These are phyloP conservation scores for Tetramorium simillimum DNA, from an alignment of 1,140 invertebrate species.

Conservation along the genomic window DNA sequence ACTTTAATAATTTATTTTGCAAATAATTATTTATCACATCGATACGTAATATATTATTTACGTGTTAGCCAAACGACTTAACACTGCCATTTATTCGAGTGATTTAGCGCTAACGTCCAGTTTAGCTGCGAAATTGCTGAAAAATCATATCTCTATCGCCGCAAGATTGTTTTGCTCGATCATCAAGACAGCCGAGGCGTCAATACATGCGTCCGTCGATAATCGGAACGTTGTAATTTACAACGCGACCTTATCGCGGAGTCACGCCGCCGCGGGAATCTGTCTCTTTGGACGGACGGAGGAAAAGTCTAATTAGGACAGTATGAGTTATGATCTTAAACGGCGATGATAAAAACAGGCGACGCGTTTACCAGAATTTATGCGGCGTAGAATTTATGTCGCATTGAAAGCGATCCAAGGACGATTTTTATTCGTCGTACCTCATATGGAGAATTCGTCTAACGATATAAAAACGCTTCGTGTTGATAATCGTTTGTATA, in stretches of 20 bases:
- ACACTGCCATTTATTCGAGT: neutral
- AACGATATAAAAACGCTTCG: conserved; percentile 1
- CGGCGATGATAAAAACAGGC: conserved; percentile 29
- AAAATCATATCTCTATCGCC: neutral
- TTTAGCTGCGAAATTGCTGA: neutral
- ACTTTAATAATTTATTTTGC: neutral
- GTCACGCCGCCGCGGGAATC: conserved; percentile 2
- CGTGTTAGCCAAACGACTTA: neutral
- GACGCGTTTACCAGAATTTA: conserved; percentile 15
- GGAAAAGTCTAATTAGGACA: conserved; percentile 44
- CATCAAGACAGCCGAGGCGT: conserved; percentile 1
- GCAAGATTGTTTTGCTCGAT: neutral
- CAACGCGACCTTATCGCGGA: conserved; percentile 22
- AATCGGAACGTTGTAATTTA: conserved; percentile 46
- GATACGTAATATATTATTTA: neutral
- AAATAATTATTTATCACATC: neutral
- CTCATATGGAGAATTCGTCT: neutral
- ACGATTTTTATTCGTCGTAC: neutral
- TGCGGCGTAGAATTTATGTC: conserved; percentile 32
- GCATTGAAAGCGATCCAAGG: conserved; percentile 30
- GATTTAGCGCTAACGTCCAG: neutral
- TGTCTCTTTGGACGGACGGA: conserved; percentile 18
- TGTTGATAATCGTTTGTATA: neutral
- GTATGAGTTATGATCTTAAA: conserved; percentile 45
- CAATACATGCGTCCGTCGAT: conserved; percentile 11